phyloP scores from a whole-genome alignment of 2,888 invertebrate species.

The Geophilus truncorum region DNA sequence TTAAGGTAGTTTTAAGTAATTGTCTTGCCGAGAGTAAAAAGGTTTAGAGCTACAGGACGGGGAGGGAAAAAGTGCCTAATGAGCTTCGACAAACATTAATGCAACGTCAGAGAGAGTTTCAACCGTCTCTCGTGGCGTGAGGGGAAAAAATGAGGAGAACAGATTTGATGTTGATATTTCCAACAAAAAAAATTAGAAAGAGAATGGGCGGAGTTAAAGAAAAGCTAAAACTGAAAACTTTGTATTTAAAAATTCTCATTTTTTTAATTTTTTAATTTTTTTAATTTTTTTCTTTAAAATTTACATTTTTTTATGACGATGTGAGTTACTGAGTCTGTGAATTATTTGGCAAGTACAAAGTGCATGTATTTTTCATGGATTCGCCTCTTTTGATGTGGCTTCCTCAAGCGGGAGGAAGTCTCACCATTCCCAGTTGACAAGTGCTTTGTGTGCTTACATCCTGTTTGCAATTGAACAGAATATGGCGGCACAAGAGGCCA shows the following conservation, averaged over 20 bases:
- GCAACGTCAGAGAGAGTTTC: conserved; percentile 25
- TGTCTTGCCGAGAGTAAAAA: conserved; percentile 30
- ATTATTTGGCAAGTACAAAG: conserved; percentile 19
- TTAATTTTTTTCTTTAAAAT: background rate
- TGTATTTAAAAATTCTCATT: background rate
- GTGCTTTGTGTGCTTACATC: conserved; percentile 27
- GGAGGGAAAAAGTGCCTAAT: conserved; percentile 29
- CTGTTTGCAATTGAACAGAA: conserved; percentile 18
- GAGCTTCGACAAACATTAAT: conserved; percentile 30
- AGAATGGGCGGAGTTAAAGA: too few species aligned
- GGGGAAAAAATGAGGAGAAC: background rate
- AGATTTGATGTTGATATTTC: background rate
- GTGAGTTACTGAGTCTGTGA: background rate
- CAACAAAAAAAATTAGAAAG: background rate
- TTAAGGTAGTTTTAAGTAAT: conserved; percentile 31
- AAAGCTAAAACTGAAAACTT: background rate
- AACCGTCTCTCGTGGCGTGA: background rate
- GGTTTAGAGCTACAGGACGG: conserved; percentile 19
- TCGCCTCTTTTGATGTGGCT: conserved; percentile 27
- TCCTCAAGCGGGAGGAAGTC: conserved; percentile 25
- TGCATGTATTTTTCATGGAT: conserved; percentile 27
- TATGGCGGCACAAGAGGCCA: conserved; percentile 25
- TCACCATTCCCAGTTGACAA: conserved; percentile 27
- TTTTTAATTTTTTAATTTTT: background rate
- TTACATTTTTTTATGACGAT: background rate